A percentile compares a stretch with the other conserved stretches of the same genome.
These are phyloP conservation scores for Halcyon badia DNA, from an alignment of 2,797 vertebrate genomes.

Conservation along the genomic window DNA sequence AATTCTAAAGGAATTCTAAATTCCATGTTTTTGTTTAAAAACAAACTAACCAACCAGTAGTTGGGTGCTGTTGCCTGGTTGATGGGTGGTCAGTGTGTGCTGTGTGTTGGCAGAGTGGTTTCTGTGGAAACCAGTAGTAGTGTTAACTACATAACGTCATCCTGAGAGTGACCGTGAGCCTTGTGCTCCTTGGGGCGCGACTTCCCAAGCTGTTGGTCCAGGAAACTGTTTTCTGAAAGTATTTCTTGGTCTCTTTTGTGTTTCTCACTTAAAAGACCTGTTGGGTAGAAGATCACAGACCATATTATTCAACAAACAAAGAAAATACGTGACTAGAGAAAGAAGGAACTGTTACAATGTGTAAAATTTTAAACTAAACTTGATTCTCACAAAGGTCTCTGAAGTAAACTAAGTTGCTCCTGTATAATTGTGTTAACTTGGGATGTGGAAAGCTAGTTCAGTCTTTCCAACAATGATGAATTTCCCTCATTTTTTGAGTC, in stretches of 20 bases:
- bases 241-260: neutral
- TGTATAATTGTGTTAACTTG: neutral
- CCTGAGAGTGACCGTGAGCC: neutral
- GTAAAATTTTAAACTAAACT: neutral
- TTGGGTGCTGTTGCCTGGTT: neutral
- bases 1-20: neutral
- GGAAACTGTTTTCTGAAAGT: neutral
- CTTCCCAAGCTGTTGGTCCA: neutral
- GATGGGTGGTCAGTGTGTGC: no score
- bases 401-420: neutral
- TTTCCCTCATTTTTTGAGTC: neutral
- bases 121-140: neutral
- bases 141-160: accelerated
- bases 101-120: neutral
- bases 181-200: neutral
- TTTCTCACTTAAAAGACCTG: neutral
- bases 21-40: neutral
- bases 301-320: neutral
- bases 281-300: neutral
- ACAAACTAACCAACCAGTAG: neutral
- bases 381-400: neutral
- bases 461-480: neutral
- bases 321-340: neutral
- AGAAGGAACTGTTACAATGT: neutral
- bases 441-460: neutral